Base-by-base conservation (phyloP, 2,797 vertebrate species). In the Platyrinchus mystaceus region DNA sequence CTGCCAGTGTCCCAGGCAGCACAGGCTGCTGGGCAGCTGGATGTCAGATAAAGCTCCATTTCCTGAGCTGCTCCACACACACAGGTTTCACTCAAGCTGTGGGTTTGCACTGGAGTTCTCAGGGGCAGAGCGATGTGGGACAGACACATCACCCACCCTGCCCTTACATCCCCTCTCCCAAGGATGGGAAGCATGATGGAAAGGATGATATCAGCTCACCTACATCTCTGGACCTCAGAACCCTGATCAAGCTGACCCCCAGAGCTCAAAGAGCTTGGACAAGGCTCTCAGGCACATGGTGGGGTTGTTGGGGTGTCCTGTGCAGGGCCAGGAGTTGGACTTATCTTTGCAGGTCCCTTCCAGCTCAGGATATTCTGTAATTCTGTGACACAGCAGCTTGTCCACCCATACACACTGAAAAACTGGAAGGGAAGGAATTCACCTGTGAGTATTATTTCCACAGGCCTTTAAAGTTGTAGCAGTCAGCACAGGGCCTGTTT, bases 1-100 rank as follows among this genome's bases (percentile, higher is more conserved):
- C 67, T 74, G 52, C 67, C 43, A 6, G 3, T 36, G 46, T 20
- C 58, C 34, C 79, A 73, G 80, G 77, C 67, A 79, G 62, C 75
- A 39, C 4, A 36, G 52, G 47, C 39, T 53, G 10, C 15, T 2
- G 59, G 74, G n/a, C 59, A 93, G 84, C 63, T 67, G 9, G 32
- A 34, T 49, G 69, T 34, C 23, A 59, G 12, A 30, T 5, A 20
- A 64, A 91, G 62, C 44, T 24, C 32, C 9, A 1, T 41, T 14
- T 84, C 47, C 84, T 27, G 44, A 70, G 77, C 58, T n/a, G 30
- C 43, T n/a, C 59, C 5, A 0, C 0, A 0, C 24, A 19, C 0
- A 0, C 34, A 71, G 59, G 23, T 59, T 71, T 37, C 36, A 5
- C 52, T 39, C 19, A 4, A 52, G 58, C 82, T 36, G 30, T 2